Evolutionary conservation across 1,140 invertebrate genomes (phyloP), one percentile per base, ranked within the genome.

Genomic region (Drosophila kohkoa): DNA sequence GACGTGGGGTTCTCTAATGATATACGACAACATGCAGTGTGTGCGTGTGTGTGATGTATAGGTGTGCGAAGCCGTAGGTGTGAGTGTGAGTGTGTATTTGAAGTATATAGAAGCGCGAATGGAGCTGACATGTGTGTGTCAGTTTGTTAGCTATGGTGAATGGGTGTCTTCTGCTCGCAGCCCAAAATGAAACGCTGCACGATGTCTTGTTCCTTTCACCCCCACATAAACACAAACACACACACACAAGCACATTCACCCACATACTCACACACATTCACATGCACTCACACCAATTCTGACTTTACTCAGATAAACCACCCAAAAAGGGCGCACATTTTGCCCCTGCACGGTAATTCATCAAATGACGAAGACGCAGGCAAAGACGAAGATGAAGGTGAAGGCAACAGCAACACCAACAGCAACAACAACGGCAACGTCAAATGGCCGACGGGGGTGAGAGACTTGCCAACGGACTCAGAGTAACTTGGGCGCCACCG

Each of bases 291-390:
- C 46, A 35, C 45, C 38, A 45, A 58, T 5, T 15, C 51, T 15
- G 30, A 62, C 45, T 62, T 52, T 64, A 11, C 60, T 30, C 49
- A 64, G 62, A 64, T 64, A 64, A 64, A 51, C 49, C 51, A 65
- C 51, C 63, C 62, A 64, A 69, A 79, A 79, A 88, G 81, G 81
- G 85, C 78, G 78, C 85, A 85, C 81, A 88, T 81, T 74, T 83
- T 85, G 81, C 71, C 76, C 85, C 85, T 75, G 81, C 86, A 81
- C 85, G 81, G 85, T 89, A 89, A 89, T 89, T 89, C 85, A 89
- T 89, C 85, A 89, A 89, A 89, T 85, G 86, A 81, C 85, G 85
- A 81, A 78, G 78, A 81, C 62, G 75, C 43, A 63, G 59, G 38
- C 45, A 15, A 38, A 64, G 79, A 76, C 64, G 63, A 67, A 75